Evolutionary conservation across 2,888 invertebrate species (phyloP).

Genomic region (Cosmia pyralina): DNA sequence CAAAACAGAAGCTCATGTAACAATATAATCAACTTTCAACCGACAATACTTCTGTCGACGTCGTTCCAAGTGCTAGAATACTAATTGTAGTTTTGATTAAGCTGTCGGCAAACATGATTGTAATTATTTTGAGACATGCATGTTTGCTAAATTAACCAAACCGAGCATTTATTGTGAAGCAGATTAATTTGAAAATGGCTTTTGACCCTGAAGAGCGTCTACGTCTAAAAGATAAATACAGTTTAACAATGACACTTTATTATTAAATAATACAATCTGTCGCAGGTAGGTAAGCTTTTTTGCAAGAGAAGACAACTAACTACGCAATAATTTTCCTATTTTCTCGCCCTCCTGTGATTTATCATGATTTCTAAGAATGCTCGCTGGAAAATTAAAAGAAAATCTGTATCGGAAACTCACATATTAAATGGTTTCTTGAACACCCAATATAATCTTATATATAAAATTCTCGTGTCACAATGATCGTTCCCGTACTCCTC

Average conservation of each 20-base stretch:
- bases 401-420: not conserved
- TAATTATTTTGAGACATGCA: conserved; percentile 34
- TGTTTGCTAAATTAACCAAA: conserved; percentile 33
- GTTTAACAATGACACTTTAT: not conserved
- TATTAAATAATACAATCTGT: conserved; percentile 11
- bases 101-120: conserved; percentile 44
- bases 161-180: not conserved
- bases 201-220: not conserved
- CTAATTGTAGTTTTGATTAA: conserved; percentile 59
- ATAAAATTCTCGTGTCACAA: too few relatives aligned
- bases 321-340: not conserved
- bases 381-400: too few relatives aligned
- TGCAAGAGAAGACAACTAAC: not conserved
- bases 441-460: too few relatives aligned
- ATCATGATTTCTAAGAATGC: not conserved
- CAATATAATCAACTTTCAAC: conserved; percentile 34
- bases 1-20: not conserved
- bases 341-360: not conserved
- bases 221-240: not conserved
- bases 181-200: not conserved
- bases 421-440: not conserved
- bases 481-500: too few relatives aligned
- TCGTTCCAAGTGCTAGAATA: conserved; percentile 28
- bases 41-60: conserved; percentile 31
- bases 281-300: not conserved